Conservation (phyloP, 2,888 invertebrate species). For the Tipula confusa region DNA sequence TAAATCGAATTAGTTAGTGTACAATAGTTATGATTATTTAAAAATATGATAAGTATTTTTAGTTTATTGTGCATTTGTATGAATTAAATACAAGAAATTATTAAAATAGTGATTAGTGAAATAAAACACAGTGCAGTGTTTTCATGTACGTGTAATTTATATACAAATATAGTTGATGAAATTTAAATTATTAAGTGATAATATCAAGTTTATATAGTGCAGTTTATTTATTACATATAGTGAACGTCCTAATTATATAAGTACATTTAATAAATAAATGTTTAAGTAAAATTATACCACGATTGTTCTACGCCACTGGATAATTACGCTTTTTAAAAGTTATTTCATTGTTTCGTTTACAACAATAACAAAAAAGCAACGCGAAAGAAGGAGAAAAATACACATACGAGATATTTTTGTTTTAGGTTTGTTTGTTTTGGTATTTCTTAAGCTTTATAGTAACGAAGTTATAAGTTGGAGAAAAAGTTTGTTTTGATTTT, state of each 20-base stretch:
- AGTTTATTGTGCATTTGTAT: not conserved
- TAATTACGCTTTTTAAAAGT: slow-evolving; percentile 21
- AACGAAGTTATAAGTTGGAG: too few relatives aligned
- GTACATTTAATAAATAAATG: not conserved
- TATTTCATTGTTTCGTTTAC: slow-evolving; percentile 7
- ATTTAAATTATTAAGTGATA: not conserved
- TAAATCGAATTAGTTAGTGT: not conserved
- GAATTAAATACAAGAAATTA: not conserved
- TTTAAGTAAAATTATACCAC: not conserved
- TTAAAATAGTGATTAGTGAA: not conserved
- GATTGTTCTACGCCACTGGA: not conserved
- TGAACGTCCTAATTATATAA: not conserved
- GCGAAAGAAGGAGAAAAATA: not conserved
- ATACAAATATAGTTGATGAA: not conserved
- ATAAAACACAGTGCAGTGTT: not conserved
- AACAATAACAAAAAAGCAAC: not conserved
- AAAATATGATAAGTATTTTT: not conserved
- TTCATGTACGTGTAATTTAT: not conserved
- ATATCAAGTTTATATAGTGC: not conserved
- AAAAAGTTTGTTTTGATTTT: not conserved
- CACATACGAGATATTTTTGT: not conserved
- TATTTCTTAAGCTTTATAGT: not conserved
- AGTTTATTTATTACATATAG: not conserved
- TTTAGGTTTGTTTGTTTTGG: not conserved
- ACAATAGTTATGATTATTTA: not conserved